Base-by-base conservation (phyloP, 1,140 invertebrate genomes). In the Neoseiulus cucumeris region DNA sequence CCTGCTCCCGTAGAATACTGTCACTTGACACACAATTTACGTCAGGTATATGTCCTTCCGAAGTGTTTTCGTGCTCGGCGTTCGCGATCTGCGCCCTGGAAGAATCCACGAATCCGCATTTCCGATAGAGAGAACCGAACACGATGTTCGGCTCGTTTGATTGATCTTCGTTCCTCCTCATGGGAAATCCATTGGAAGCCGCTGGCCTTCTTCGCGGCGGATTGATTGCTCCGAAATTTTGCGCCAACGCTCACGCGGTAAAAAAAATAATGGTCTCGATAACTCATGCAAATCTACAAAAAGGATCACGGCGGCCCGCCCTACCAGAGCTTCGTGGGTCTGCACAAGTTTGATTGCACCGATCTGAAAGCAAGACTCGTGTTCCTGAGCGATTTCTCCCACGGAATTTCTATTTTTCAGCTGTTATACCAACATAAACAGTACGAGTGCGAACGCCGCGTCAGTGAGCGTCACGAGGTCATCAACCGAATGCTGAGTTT, bases 1-100 rank as follows among this genome's bases (percentile, higher is more conserved):
- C 33, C 33, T 9, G 33, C 33, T 39, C 33, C 51, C 51, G 51
- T 59, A 14, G 51, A 59, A 59, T 59, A 59, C 51, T 59, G 51
- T 25, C 51, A 59, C 22, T 59, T 59, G 51, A 33, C 51, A 12
- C 51, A 59, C 51, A 59, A 25, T 59, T 33, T 59, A 4, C 51
- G 51, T 17, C 51, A 59, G 51, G 51, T 59, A 20, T 25, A 9
- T 39, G 4, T 39, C 33, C 4, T 39, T 39, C 33, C 33, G 33
- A 4, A 9, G 4, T 39, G 33, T 39, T 39, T 39, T 9, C 33
- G 33, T 4, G 9, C 33, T 39, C 33, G 4, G 33, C 9, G 33
- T 39, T 39, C 9, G 33, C n/a, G n/a, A n/a, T n/a, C n/a, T n/a
- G n/a, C n/a, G 45, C 45, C 28, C 28, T 18, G 45, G 28, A 47